Base-by-base conservation (phyloP, 2,113 vertebrate species). In the Strix uralensis region DNA sequence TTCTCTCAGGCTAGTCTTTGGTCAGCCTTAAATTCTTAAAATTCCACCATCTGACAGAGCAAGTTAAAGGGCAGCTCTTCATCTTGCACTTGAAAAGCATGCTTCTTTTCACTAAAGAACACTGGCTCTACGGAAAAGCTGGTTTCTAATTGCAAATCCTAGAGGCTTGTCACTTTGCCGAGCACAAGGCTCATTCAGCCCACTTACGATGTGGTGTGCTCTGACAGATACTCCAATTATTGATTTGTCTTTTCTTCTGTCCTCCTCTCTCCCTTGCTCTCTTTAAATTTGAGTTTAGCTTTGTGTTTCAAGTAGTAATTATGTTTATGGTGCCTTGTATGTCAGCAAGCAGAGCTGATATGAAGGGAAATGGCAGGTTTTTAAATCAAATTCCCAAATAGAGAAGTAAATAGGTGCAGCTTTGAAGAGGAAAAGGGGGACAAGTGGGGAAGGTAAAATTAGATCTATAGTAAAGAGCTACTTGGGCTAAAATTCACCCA, bases 1-100 rank as follows among this genome's bases (percentile, higher is more conserved):
- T 97, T 97, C 96, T 97, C 91, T 97, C 92, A 95, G 88, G 63
- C 92, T 91, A 27, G 59, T 65, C 85, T 93, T 96, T 78, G 90
- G 94, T 95, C 93, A 91, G 90, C 92, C 86, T 96, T 66, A 91
- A 97, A 97, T 98, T 98, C 95, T 97, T 98, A 58, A 93, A 90
- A 98, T 98, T 98, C 97, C 97, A 84, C 72, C 74, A 40, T 94
- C 88, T 93, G 96, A 88, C 92, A 94, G 46, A 91, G 91, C 34
- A 29, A 92, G 66, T 78, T 93, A 67, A 61, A 86, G 88, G 97
- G 82, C 92, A 92, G 84, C 82, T 91, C 90, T 86, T 91, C 92
- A 92, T 91, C 91, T 92, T 67, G 38, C 73, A 44, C 88, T 93
- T 78, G 78, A 92, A 89, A 93, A 95, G 73, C 79, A 52, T 2